A percentile compares a stretch with the other conserved stretches of the same genome.
These are phyloP conservation scores for Dicerorhinus sumatrensis DNA, from an alignment of 2,113 vertebrate species.

Conservation along the genomic window DNA sequence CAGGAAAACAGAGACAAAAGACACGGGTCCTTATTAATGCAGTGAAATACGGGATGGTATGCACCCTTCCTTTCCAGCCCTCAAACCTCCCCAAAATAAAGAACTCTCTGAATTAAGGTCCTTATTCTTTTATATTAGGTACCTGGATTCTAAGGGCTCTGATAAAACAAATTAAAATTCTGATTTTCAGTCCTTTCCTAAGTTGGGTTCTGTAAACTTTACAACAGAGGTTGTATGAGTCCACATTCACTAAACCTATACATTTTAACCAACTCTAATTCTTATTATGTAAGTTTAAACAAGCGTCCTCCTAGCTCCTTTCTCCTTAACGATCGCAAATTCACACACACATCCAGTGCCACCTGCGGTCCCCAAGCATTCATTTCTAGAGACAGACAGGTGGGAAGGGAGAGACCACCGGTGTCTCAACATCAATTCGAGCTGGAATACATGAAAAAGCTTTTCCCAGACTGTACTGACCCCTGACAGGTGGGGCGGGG, in stretches of 20 bases:
- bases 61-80: background rate
- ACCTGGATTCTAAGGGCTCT: background rate
- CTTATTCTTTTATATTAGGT: background rate
- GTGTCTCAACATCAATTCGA: fast-evolving
- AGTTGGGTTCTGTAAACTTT: background rate
- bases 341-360: background rate
- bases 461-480: background rate
- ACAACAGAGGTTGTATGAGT: background rate
- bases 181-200: background rate
- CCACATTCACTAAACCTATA: background rate
- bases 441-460: background rate
- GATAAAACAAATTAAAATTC: background rate
- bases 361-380: background rate
- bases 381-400: background rate
- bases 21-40: background rate
- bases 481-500: background rate
- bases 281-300: background rate
- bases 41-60: fast-evolving
- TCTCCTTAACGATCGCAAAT: background rate
- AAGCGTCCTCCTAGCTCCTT: background rate
- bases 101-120: background rate
- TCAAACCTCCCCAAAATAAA: fast-evolving
- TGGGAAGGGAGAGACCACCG: fast-evolving
- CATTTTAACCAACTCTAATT: background rate
- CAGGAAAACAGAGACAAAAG: slow-evolving; percentile 51